Conservation (phyloP, 1,140 invertebrate species). For the Pteromalus puparum region DNA sequence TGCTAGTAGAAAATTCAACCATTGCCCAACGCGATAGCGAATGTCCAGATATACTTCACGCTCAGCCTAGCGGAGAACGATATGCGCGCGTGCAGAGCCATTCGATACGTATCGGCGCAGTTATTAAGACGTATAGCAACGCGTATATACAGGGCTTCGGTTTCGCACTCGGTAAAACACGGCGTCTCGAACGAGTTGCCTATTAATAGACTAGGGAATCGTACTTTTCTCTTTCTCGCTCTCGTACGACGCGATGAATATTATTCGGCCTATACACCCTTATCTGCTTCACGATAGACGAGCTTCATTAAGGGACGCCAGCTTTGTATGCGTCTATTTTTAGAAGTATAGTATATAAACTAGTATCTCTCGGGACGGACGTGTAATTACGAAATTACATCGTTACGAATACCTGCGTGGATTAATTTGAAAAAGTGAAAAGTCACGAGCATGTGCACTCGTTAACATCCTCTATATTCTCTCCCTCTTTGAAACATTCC, state of each 20-base stretch:
- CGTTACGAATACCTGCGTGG: neutral
- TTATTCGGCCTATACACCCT: too few species aligned
- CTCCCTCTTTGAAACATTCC: neutral
- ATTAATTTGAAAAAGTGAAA: neutral
- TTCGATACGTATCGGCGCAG: constrained; percentile 32
- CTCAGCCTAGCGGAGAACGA: constrained; percentile 25
- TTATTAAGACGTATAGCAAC: constrained; percentile 24
- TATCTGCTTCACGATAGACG: too few species aligned
- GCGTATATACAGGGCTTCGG: neutral
- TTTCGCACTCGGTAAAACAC: constrained; percentile 18
- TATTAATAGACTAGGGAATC: neutral
- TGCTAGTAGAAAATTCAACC: neutral
- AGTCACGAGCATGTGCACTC: neutral
- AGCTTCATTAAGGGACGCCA: too few species aligned
- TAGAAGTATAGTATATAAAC: too few species aligned
- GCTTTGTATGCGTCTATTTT: too few species aligned
- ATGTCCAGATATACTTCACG: constrained; percentile 10
- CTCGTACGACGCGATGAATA: too few species aligned
- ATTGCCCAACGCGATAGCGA: neutral
- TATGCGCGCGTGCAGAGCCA: neutral
- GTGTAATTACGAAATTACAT: neutral
- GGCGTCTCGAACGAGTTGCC: neutral
- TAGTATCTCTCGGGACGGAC: too few species aligned
- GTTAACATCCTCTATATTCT: neutral
- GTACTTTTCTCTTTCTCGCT: too few species aligned